Base-by-base conservation (phyloP, 2,113 vertebrate genomes). In the Polypterus senegalus region DNA sequence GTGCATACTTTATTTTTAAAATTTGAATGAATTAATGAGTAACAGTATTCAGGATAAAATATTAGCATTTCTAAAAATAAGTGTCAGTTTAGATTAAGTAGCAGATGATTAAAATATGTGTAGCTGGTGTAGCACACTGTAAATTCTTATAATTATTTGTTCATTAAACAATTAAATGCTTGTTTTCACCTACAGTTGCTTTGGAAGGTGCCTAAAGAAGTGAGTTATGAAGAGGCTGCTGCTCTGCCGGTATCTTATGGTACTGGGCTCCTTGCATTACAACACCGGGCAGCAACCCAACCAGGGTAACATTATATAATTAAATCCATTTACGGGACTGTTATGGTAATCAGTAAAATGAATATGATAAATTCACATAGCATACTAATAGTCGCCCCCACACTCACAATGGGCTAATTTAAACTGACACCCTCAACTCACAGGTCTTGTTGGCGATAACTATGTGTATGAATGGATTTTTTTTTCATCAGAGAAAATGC, bases 251-350 rank as follows among this genome's bases (percentile, higher is more conserved):
- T 61, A 8, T 65, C 64, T 10, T 65, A 65, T 46, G 64, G 64
- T 45, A 65, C 64, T 5, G 53, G 6, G 5, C 47, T 65, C 7
- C 59, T 65, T 43, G 64, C 59, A 57, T 54, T 65, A 27, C 51
- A 65, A 46, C 64, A 65, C 52, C 51, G 64, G 9, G 64, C 64
- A 5, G 48, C 53, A 7, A 65, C 64, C 55, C 59, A 57, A 53
- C 59, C 59, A 46, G 64, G 64, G 64, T 61, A 59, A 65, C 58
- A 60, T 4, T 6, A 9, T 10, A 56, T 5, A 27, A 27, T 27
- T 27, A 27, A 27, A 27, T 27, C 27, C 27, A 27, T 27, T 27
- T 27, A 27, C 27, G 27, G 27, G 27, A 27, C 27, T 27, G 27
- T 27, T 27, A 27, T 27, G 27, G 2, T 27, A 27, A 27, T 27